Evolutionary conservation across 1,140 invertebrate species (phyloP).

Genomic region (Ephestia elutella): DNA sequence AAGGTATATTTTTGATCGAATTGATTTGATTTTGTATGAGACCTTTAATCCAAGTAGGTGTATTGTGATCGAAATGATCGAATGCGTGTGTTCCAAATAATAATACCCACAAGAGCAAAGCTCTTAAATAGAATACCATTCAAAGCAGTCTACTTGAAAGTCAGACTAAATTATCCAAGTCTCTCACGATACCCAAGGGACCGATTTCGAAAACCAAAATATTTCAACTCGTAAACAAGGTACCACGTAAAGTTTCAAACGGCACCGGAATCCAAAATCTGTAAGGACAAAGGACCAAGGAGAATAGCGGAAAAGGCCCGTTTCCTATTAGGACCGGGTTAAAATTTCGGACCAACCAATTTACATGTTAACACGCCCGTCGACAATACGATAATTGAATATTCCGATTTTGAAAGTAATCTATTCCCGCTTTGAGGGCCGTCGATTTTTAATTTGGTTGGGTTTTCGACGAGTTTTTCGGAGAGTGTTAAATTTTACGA

Average conservation of each 20-base stretch:
- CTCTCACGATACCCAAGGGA: no score
- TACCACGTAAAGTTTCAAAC: slow-evolving; percentile 14
- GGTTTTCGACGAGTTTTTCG: neutral
- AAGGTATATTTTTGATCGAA: no score
- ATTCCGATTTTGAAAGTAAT: slow-evolving; percentile 36
- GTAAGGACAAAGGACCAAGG: slow-evolving; percentile 45
- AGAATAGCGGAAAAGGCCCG: slow-evolving; percentile 49
- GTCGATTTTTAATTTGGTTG: slow-evolving; percentile 29
- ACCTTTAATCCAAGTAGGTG: no score
- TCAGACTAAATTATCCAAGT: no score
- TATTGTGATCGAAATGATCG: no score
- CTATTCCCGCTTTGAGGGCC: slow-evolving; percentile 26
- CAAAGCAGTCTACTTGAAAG: no score
- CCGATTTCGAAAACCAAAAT: neutral
- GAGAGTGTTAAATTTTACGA: neutral
- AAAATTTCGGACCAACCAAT: slow-evolving; percentile 54
- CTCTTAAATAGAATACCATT: no score
- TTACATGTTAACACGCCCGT: slow-evolving; percentile 56
- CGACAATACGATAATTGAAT: slow-evolving; percentile 55
- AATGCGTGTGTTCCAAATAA: no score
- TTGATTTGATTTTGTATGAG: no score
- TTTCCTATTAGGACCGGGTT: slow-evolving; percentile 50
- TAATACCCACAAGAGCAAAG: no score
- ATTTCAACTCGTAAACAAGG: neutral
- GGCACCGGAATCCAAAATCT: slow-evolving; percentile 46